Evolutionary conservation across 2,797 vertebrate genomes (phyloP), one percentile per base, ranked within the genome.

Genomic region (Thripadectes ignobilis): DNA sequence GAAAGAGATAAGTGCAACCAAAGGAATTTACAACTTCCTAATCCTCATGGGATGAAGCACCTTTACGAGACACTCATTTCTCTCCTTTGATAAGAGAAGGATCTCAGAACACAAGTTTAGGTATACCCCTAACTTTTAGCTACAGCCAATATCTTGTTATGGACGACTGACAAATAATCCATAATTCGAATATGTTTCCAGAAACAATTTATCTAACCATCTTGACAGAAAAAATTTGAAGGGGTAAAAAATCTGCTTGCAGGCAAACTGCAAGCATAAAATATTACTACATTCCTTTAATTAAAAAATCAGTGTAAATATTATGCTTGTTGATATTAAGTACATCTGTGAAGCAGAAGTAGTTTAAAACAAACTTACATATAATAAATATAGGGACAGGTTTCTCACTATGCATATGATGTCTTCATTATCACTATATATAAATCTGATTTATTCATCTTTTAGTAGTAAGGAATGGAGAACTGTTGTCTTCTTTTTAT

Each of bases 301-400:
- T 96, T 93, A 91, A 96, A 96, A 94, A 94, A 92, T 93, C 95
- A 89, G 43, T 76, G 88, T 95, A 96, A 95, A 95, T 80, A 96
- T 49, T 89, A 52, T 3, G 91, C 52, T 61, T 95, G 71, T 72
- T 93, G 80, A 85, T 94, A 81, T 84, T 92, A 96, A 96, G 59
- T 75, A 79, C 20, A 0, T 74, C 82, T 83, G 57, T 92, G 88
- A 91, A 92, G 71, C 74, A 90, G 61, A 89, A 89, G 73, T 71
- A 61, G 21, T 72, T 94, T 88, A 94, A 94, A 92, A 87, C 59
- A 67, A 93, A 51, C 57, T 87, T 89, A 80, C 32, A 39, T 45
- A 79, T 27, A 58, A 89, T 65, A 95, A 86, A 85, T 58, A 65
- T n/a, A 87, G 7, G 30, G 61, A 88, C 45, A 71, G 18, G 54